These are phyloP conservation scores for Margarornis squamiger DNA, from an alignment of 2,797 vertebrate genomes.

Conservation along the genomic window DNA sequence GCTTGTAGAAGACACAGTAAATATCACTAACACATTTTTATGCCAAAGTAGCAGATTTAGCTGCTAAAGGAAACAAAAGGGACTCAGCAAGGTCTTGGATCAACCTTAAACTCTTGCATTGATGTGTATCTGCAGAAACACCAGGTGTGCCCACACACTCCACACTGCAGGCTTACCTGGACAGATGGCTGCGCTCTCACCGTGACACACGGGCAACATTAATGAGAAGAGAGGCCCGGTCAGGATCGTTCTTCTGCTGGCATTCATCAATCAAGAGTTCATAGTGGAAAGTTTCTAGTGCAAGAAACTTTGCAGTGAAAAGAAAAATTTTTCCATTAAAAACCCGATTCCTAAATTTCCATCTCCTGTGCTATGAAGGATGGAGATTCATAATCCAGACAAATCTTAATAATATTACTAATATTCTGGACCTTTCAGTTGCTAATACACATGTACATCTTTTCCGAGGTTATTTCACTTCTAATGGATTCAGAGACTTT, in stretches of 20 bases:
- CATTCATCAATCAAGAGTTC: not conserved
- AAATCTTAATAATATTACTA: not conserved
- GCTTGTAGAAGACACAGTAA: not conserved
- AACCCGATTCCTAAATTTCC: not conserved
- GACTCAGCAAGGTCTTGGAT: not conserved
- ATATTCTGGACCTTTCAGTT: not conserved
- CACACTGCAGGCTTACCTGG: not conserved
- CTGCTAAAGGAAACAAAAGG: not conserved
- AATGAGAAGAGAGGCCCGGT: not conserved
- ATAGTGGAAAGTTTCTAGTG: not conserved
- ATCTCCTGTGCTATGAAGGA: not conserved
- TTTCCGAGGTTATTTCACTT: not conserved
- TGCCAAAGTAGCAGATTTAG: not conserved
- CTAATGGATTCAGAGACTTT: not conserved
- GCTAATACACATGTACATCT: not conserved
- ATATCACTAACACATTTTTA: not conserved
- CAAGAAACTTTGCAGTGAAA: not conserved
- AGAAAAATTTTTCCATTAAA: not conserved
- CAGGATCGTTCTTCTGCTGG: not conserved
- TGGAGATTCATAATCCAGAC: not conserved
- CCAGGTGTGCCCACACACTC: not conserved
- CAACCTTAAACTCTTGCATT: not conserved
- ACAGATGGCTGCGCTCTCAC: not conserved
- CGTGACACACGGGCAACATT: not conserved
- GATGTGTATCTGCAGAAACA: not conserved